Evolutionary conservation across 2,797 vertebrate species (phyloP), one percentile per base, ranked within the genome.

Genomic region (Alcedo quadribrachys): DNA sequence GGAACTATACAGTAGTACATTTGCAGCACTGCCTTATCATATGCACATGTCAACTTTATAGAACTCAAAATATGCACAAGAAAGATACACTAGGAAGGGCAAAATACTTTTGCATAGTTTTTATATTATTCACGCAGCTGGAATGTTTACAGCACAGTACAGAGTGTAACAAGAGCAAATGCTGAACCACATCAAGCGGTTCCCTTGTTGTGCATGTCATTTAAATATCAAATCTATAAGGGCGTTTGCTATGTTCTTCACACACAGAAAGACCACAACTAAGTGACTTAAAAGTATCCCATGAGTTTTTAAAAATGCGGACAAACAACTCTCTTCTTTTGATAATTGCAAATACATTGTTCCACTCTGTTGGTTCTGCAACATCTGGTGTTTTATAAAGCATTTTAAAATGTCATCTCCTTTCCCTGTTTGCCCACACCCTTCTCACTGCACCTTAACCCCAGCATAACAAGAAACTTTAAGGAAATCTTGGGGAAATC

Each of bases 141-240:
- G 96, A 97, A 94, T 97, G 97, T 97, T 98, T 97, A 97, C 96
- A 97, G 96, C 81, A 95, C 94, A 97, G 97, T 91, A 86, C 78
- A 67, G 87, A 96, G 89, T 96, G 89, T 95, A 96, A 97, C 25
- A 78, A 96, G 93, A 97, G 95, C 83, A 94, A 97, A 97, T 76
- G 89, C 82, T 94, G 96, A 97, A 92, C 96, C 97, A 96, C 96
- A 97, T 97, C 95, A 96, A 96, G 94, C 25, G 8, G 87, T 96
- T 97, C 95, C 81, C 92, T 94, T 96, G 95, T 93, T 3, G 53
- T 94, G 88, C 77, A 42, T 97, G 95, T 95, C 94, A 95, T 97
- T 98, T 96, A 96, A 96, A 93, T 96, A 96, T 96, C 91, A 80
- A 81, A 93, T 97, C 89, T 93, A 92, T 96, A 96, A 97, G 92